These are phyloP conservation scores for Amblyornis subalaris DNA, from an alignment of 2,113 vertebrate genomes.

Conservation along the genomic window DNA sequence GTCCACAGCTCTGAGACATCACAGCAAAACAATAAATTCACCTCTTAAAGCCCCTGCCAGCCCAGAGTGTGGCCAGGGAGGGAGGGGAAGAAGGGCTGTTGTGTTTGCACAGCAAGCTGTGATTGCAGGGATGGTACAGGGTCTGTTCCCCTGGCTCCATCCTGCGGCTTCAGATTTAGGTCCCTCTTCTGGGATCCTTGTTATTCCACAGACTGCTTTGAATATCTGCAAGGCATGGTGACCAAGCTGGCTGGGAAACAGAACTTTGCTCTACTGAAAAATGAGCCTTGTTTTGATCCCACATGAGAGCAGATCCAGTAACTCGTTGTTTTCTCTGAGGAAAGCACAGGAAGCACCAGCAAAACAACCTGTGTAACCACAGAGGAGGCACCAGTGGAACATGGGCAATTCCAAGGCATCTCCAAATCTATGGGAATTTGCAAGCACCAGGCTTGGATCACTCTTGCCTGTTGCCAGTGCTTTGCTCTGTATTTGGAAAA, in stretches of 20 bases:
- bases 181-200: not conserved
- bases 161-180: not conserved
- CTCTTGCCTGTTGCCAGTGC: not conserved
- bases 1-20: not conserved
- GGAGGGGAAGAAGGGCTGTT: not conserved
- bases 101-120: not conserved
- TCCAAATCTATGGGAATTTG: not conserved
- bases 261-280: not conserved
- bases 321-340: not conserved
- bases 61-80: accelerated
- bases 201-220: not conserved
- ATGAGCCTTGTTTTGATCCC: not conserved
- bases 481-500: not conserved
- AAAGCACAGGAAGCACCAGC: not conserved
- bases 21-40: not conserved
- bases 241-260: not conserved
- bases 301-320: not conserved
- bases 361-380: not conserved
- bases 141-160: not conserved
- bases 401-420: not conserved
- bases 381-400: not conserved
- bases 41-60: not conserved
- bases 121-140: not conserved
- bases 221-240: not conserved
- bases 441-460: not conserved